Percentiles rank a stretch among this genome's conserved stretches.
These are phyloP conservation scores for Gnathonemus longibarbis DNA, from an alignment of 2,113 vertebrate genomes.

Conservation along the genomic window DNA sequence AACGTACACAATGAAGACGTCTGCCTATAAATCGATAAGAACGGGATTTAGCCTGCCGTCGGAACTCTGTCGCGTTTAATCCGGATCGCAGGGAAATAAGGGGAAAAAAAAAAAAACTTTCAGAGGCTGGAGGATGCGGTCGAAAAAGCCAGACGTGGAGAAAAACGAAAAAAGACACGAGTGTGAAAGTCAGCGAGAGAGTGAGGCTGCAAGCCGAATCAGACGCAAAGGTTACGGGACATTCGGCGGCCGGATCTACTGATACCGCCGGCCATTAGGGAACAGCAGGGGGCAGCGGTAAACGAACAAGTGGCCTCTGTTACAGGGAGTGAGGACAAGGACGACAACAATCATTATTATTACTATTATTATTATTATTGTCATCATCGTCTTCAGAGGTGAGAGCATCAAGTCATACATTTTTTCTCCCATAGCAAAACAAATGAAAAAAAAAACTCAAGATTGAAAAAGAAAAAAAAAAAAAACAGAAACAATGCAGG, in stretches of 20 bases:
- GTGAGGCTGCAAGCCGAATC: not conserved
- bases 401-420: not conserved
- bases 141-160: not conserved
- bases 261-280: not conserved
- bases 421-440: not conserved
- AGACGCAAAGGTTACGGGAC: no score
- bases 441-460: not conserved
- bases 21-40: conserved; percentile 30
- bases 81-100: not conserved
- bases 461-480: not conserved
- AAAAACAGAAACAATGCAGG: not conserved
- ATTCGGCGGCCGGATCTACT: not conserved
- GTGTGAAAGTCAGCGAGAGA: not conserved
- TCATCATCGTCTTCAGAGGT: not conserved
- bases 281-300: not conserved
- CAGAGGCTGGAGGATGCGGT: not conserved
- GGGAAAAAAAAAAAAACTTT: not conserved
- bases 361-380: not conserved
- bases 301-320: not conserved
- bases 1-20: conserved; percentile 25
- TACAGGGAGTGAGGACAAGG: not conserved
- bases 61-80: conserved; percentile 3
- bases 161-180: not conserved
- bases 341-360: not conserved
- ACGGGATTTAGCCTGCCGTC: not conserved